phyloP scores from a whole-genome alignment of 2,888 invertebrate genomes.

The Xanthorhoe spadicearia region DNA sequence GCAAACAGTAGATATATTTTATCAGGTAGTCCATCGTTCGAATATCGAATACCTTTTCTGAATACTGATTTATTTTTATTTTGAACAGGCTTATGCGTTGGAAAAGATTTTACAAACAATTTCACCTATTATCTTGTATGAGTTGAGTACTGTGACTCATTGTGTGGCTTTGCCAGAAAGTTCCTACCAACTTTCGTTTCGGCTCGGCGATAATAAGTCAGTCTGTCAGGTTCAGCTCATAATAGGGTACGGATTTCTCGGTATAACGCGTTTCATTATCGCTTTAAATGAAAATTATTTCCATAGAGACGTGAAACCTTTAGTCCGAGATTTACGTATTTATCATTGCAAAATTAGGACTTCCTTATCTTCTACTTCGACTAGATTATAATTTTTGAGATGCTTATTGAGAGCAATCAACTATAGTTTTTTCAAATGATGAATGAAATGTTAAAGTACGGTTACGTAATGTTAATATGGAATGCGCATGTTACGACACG shows the following conservation, averaged over 20 bases:
- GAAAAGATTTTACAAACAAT: no score
- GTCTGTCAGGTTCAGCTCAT: no score
- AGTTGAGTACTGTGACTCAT: no score
- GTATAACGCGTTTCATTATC: not conserved
- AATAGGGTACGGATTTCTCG: not conserved
- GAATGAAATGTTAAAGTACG: slow-evolving; percentile 2
- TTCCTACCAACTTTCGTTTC: no score
- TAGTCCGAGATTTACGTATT: not conserved
- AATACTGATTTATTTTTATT: no score
- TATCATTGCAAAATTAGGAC: not conserved
- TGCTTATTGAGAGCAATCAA: not conserved
- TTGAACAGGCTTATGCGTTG: no score
- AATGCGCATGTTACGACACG: slow-evolving; percentile 6
- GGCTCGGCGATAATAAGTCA: not conserved
- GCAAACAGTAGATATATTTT: slow-evolving; percentile 13
- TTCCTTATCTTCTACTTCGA: not conserved
- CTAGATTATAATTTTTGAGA: not conserved
- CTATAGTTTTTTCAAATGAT: not conserved
- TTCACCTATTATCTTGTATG: no score
- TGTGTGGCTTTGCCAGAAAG: no score
- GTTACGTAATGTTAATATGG: not conserved
- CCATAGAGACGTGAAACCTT: not conserved
- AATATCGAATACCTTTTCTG: not conserved
- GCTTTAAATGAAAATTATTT: not conserved
- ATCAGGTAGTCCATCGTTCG: slow-evolving; percentile 9